Evolutionary conservation across 2,113 vertebrate species (phyloP).

Genomic region (Atractosteus spatula): DNA sequence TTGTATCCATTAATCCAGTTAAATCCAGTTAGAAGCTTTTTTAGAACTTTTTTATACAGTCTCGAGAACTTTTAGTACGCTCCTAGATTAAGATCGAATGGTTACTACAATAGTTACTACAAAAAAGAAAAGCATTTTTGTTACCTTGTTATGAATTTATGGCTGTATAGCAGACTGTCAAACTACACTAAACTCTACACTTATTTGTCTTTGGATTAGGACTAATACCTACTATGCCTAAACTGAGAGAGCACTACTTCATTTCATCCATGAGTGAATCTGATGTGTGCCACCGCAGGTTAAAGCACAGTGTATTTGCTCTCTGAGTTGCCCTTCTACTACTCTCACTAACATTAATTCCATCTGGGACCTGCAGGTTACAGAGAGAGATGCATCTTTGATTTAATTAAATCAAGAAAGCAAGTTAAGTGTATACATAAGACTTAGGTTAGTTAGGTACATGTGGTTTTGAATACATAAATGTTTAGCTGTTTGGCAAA

Average conservation of each 20-base stretch:
- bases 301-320: background rate
- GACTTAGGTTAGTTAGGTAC: conserved; percentile 1
- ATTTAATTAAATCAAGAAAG: conserved; percentile 18
- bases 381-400: conserved; percentile 13
- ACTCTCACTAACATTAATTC: conserved; percentile 10
- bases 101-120: background rate
- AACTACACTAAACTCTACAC: conserved; percentile 49
- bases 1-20: too few relatives aligned
- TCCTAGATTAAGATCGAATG: conserved; percentile 7
- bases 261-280: conserved; percentile 64
- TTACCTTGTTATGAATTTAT: background rate
- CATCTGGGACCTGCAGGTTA: conserved; percentile 11
- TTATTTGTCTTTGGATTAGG: conserved; percentile 37
- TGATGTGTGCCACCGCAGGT: conserved; percentile 31
- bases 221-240: conserved; percentile 31
- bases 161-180: conserved; percentile 48
- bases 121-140: background rate
- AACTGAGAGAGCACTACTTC: conserved; percentile 46
- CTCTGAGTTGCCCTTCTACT: background rate
- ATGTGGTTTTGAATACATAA: background rate
- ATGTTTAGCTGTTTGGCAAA: conserved; percentile 2
- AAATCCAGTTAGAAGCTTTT: too few relatives aligned
- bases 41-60: too few relatives aligned
- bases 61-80: background rate
- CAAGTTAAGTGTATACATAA: background rate